phyloP scores from a whole-genome alignment of 2,888 invertebrate genomes.

The Dasypolia templi region DNA sequence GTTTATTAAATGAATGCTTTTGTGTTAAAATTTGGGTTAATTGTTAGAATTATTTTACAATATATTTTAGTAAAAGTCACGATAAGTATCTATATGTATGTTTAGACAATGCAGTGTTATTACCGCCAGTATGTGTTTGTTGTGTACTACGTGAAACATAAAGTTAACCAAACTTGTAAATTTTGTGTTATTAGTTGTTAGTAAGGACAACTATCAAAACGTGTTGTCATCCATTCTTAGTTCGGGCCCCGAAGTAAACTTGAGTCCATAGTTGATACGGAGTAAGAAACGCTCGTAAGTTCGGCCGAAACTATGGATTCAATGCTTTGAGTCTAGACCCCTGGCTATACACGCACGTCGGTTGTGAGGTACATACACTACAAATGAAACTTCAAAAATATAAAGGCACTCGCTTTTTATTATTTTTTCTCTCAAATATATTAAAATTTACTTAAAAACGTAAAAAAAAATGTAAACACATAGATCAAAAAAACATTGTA shows the following conservation, averaged over 20 bases:
- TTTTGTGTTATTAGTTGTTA: too few relatives aligned
- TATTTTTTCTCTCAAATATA: slow-evolving; percentile 84
- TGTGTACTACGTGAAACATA: too few relatives aligned
- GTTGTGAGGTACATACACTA: not conserved
- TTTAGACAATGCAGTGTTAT: not conserved
- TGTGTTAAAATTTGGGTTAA: slow-evolving; percentile 25
- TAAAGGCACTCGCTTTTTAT: slow-evolving; percentile 86
- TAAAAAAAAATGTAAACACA: slow-evolving; percentile 82
- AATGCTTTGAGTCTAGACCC: too few relatives aligned
- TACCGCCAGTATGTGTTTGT: too few relatives aligned
- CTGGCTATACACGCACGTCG: not conserved
- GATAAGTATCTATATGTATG: not conserved
- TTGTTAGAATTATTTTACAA: slow-evolving; percentile 19
- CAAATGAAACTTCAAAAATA: slow-evolving; percentile 74
- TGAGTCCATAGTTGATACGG: too few relatives aligned
- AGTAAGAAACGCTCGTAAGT: too few relatives aligned
- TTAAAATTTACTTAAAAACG: slow-evolving; percentile 86
- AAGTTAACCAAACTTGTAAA: not conserved
- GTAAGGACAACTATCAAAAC: too few relatives aligned
- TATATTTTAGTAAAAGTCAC: slow-evolving; percentile 13
- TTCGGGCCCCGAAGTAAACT: too few relatives aligned
- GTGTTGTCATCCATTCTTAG: too few relatives aligned
- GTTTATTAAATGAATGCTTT: slow-evolving; percentile 28
- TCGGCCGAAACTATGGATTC: too few relatives aligned
- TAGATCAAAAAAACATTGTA: slow-evolving; percentile 81